A percentile compares a stretch with the other conserved stretches of the same genome.
Conservation (phyloP, 2,797 vertebrate genomes). For the Pantherophis vulpinus region DNA sequence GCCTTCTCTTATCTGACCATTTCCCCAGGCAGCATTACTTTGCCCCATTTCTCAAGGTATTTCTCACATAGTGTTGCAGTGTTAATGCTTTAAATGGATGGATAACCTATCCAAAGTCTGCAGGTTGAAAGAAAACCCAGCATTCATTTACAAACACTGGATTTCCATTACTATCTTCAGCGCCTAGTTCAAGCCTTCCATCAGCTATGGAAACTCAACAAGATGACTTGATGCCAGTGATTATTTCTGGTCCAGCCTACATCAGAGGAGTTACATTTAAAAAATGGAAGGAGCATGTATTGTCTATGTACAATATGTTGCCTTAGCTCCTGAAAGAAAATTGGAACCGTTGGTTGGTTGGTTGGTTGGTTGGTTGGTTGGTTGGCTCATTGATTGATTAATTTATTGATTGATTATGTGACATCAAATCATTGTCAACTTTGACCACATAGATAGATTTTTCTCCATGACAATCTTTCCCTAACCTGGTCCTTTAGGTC, state of each 20-base stretch:
- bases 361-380: neutral
- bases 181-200: neutral
- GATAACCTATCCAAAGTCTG: neutral
- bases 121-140: neutral
- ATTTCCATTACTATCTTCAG: neutral
- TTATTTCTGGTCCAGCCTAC: neutral
- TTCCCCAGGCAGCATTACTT: neutral
- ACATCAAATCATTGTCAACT: neutral
- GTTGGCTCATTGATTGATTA: neutral
- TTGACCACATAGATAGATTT: neutral
- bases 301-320: neutral
- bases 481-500: neutral
- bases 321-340: neutral
- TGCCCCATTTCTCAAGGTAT: neutral
- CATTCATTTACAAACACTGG: too few species aligned
- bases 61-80: neutral
- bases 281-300: neutral
- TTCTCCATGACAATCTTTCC: neutral
- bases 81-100: neutral
- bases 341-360: neutral
- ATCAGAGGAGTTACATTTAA: neutral
- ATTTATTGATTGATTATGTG: neutral
- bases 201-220: neutral
- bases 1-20: neutral
- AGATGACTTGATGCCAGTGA: neutral